Evolutionary conservation across 2,888 invertebrate species (phyloP), one percentile per base, ranked within the genome.

Genomic region (Cartodere bifasciata): DNA sequence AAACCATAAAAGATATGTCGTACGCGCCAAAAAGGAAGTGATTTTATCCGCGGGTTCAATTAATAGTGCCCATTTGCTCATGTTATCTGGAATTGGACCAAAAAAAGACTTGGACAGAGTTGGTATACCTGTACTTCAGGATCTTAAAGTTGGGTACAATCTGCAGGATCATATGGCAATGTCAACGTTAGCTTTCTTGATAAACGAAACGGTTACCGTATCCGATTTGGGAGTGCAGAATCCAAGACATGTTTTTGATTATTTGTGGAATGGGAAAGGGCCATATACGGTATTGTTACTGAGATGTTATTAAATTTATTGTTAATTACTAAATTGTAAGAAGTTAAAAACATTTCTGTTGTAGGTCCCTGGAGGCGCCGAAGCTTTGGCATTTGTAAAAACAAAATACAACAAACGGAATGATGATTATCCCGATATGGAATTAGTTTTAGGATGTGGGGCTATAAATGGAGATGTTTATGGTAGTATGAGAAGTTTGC

Each of bases 71-170:
- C 88, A 90, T 51, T 55, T 91, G 3, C 56, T 91, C 25, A 80
- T 88, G 83, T 55, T 88, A 9, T 87, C 87, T 0, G 90, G 90
- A 7, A 63, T 88, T 15, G 84, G 84, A 0, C 82, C 83, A 0
- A 58, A 52, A 16, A 61, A 69, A 1, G 72, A 81, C 47, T 58
- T 84, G 4, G 46, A 56, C 12, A 58, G 68, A 16, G 48, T 72
- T 4, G 65, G 66, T 3, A 79, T 87, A 29, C 54, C 65, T 0
- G 66, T 76, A 2, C 48, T 82, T 17, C 64, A 71, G 38, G 69
- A 86, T 50, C 63, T 82, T 2, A 75, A 73, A 2, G 86, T 87
- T 0, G 87, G 87, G 5, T 70, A 72, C 47, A 86, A 87, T 56
- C 65, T 86, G 1, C 85, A 84, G 55, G 86, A 86, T 53, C 86